phyloP scores from a whole-genome alignment of 2,888 invertebrate genomes.

The Spatulosminthurus flaviceps region DNA sequence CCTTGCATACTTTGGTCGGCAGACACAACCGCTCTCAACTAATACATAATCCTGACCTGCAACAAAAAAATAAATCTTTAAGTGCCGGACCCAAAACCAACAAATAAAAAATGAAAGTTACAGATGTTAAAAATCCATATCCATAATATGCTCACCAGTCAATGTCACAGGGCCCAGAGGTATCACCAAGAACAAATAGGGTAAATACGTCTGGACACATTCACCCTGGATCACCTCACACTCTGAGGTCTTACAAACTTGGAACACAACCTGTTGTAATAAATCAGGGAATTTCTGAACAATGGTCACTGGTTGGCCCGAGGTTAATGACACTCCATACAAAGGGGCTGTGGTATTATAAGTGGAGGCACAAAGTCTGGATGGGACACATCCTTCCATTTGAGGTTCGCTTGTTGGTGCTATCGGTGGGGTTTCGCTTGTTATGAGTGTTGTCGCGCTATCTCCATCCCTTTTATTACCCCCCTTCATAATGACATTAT shows the following conservation, averaged over 20 bases:
- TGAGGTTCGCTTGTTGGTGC: constrained; percentile 36
- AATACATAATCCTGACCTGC: constrained; percentile 88
- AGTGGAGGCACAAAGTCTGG: constrained; percentile 84
- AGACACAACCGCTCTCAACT: constrained; percentile 93
- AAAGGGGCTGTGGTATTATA: constrained; percentile 94
- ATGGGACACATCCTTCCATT: constrained; percentile 70
- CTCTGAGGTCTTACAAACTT: constrained; percentile 87
- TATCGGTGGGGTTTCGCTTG: background rate
- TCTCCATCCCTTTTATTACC: too few species aligned
- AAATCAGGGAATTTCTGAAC: constrained; percentile 86
- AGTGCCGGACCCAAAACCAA: background rate
- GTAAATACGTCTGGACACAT: constrained; percentile 91
- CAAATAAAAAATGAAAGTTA: too few species aligned
- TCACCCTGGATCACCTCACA: constrained; percentile 89
- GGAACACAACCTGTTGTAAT: constrained; percentile 90
- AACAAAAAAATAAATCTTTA: constrained; percentile 20
- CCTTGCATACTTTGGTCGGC: constrained; percentile 72
- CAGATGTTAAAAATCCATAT: too few species aligned
- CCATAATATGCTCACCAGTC: constrained; percentile 70
- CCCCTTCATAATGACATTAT: constrained; percentile 26
- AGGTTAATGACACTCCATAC: constrained; percentile 90
- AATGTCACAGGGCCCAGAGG: constrained; percentile 89
- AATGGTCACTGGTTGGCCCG: constrained; percentile 91
- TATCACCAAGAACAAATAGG: constrained; percentile 88
- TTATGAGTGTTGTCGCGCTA: too few species aligned